These are phyloP conservation scores for Mobula birostris DNA, from an alignment of 2,113 vertebrate species.

Conservation along the genomic window DNA sequence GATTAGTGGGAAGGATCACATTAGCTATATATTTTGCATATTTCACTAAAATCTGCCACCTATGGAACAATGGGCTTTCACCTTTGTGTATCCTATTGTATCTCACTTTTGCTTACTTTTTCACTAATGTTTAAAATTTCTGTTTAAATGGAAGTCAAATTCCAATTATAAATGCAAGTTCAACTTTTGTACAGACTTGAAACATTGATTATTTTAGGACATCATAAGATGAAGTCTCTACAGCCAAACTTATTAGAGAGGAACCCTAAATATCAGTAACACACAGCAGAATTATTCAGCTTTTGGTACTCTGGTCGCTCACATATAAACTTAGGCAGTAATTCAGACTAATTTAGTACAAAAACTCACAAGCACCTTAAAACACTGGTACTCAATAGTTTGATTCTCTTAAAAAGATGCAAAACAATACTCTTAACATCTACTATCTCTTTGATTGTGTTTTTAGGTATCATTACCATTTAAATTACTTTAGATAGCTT, in stretches of 20 bases:
- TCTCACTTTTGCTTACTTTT: neutral
- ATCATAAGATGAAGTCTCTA: neutral
- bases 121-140: neutral
- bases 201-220: neutral
- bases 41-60: neutral
- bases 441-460: neutral
- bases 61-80: neutral
- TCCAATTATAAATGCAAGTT: neutral
- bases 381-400: neutral
- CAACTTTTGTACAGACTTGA: neutral
- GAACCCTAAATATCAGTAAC: neutral
- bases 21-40: neutral
- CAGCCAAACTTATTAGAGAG: neutral
- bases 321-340: neutral
- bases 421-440: neutral
- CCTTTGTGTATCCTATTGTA: neutral
- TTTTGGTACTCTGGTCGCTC: neutral
- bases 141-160: neutral
- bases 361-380: conserved; percentile 12
- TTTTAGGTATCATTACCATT: neutral
- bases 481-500: conserved; percentile 32
- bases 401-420: conserved; percentile 8
- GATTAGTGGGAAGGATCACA: neutral
- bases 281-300: neutral
- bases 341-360: neutral